Percentiles rank a stretch among this genome's conserved stretches.
phyloP scores from a whole-genome alignment of 2,797 vertebrate genomes.

The Helicolenus hilgendorfi region DNA sequence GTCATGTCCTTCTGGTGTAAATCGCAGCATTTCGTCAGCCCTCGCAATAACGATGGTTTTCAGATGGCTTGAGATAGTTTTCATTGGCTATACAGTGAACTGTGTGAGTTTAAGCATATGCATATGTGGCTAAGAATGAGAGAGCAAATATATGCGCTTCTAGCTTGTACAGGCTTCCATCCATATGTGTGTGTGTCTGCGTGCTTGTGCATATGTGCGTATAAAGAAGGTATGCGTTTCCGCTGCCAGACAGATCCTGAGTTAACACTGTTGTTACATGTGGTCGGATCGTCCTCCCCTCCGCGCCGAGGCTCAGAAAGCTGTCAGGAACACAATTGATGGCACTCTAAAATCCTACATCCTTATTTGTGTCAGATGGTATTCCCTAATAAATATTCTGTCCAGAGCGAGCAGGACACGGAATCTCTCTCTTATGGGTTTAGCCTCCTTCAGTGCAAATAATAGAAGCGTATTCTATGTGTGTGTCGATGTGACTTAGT shows the following conservation, averaged over 20 bases:
- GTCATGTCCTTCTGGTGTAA: slow-evolving; percentile 71
- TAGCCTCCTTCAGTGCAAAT: slow-evolving; percentile 76
- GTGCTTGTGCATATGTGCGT: slow-evolving; percentile 72
- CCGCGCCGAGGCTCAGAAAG: slow-evolving; percentile 82
- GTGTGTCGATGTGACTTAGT: slow-evolving; percentile 55
- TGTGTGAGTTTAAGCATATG: slow-evolving; percentile 67
- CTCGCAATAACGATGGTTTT: slow-evolving; percentile 67
- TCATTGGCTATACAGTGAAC: slow-evolving; percentile 30
- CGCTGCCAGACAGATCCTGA: slow-evolving; percentile 85
- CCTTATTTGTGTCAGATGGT: slow-evolving; percentile 89
- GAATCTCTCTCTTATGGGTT: slow-evolving; percentile 65
- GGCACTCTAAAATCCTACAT: slow-evolving; percentile 88
- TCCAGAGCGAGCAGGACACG: slow-evolving; percentile 75
- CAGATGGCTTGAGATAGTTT: slow-evolving; percentile 66
- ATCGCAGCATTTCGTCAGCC: slow-evolving; percentile 59
- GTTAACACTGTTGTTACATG: slow-evolving; percentile 91
- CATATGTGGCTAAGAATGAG: slow-evolving; percentile 70
- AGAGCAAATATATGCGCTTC: slow-evolving; percentile 72
- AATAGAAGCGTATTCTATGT: slow-evolving; percentile 73
- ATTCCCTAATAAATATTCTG: slow-evolving; percentile 88
- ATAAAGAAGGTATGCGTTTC: slow-evolving; percentile 80
- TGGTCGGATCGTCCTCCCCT: slow-evolving; percentile 85
- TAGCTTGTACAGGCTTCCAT: slow-evolving; percentile 56
- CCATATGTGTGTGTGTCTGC: slow-evolving; percentile 54
- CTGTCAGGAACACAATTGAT: slow-evolving; percentile 88